Evolutionary conservation across 2,888 invertebrate species (phyloP).

Genomic region (Ophion costatus): DNA sequence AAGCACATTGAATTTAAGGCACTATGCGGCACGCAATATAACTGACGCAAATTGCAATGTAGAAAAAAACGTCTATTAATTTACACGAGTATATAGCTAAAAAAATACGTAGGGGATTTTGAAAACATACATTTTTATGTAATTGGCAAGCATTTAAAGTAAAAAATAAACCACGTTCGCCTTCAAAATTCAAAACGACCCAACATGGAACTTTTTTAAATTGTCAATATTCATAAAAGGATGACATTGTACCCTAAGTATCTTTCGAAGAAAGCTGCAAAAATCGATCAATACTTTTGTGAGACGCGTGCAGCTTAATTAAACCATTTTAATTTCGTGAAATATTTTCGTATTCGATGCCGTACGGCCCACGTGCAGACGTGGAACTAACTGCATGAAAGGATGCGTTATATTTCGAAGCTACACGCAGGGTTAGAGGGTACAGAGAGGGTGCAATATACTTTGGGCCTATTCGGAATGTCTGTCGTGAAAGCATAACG

Average conservation of each 20-base stretch:
- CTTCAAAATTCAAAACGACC: no score
- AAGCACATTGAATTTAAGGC: no score
- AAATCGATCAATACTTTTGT: conserved; percentile 37
- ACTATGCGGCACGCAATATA: no score
- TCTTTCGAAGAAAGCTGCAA: conserved; percentile 12
- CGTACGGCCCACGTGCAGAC: conserved; percentile 31
- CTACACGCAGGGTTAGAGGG: background rate
- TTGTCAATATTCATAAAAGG: no score
- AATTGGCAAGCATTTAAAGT: no score
- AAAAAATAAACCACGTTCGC: no score
- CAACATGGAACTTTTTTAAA: no score
- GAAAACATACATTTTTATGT: no score
- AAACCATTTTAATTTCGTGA: background rate
- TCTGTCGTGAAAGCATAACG: conserved; percentile 48
- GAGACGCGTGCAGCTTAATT: background rate
- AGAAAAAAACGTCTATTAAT: no score
- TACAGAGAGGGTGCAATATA: conserved; percentile 9
- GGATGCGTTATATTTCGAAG: conserved; percentile 17
- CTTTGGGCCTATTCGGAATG: conserved; percentile 14
- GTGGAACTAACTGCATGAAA: conserved; percentile 4
- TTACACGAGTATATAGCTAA: no score
- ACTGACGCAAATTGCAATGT: no score
- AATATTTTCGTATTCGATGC: background rate
- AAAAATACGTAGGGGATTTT: no score
- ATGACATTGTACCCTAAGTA: background rate